Evolutionary conservation across 2,797 vertebrate genomes (phyloP).

Genomic region (Enteromius trimaculatus): DNA sequence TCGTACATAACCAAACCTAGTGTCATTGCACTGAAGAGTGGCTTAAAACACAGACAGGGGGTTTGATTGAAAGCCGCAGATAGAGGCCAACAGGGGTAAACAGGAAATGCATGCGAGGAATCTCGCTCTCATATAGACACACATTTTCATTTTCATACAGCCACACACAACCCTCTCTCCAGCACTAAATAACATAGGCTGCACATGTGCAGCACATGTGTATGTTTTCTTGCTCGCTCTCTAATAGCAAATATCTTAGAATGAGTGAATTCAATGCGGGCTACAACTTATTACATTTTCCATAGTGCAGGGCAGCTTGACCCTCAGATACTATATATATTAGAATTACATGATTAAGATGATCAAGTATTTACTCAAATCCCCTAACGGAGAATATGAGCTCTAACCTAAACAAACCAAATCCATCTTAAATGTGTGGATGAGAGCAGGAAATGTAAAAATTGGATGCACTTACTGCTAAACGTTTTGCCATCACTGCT

Average conservation of each 20-base stretch:
- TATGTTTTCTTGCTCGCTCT: constrained; percentile 41
- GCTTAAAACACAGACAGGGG: not conserved
- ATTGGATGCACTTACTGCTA: constrained; percentile 14
- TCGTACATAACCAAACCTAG: constrained; percentile 10
- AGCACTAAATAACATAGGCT: constrained; percentile 41
- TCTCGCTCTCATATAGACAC: constrained; percentile 20
- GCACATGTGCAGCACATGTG: constrained; percentile 59
- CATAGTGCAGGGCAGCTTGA: constrained; percentile 12
- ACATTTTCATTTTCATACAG: constrained; percentile 21
- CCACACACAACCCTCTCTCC: constrained; percentile 41
- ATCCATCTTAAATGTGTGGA: constrained; percentile 23
- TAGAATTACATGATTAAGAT: not conserved
- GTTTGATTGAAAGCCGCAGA: not conserved
- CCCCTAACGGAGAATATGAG: constrained; percentile 2
- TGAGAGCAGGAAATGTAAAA: constrained; percentile 19
- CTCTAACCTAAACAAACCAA: constrained; percentile 31
- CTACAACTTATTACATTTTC: constrained; percentile 39
- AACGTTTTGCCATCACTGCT: not conserved
- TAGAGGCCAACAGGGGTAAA: constrained; percentile 16
- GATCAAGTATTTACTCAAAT: constrained; percentile 9
- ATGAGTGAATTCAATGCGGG: constrained; percentile 28
- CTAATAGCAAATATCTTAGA: constrained; percentile 36
- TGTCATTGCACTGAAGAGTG: not conserved
- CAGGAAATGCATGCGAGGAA: constrained; percentile 11
- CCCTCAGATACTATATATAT: not conserved